Conservation (phyloP, 2,113 vertebrate species). For the Scartelaos histophorus region DNA sequence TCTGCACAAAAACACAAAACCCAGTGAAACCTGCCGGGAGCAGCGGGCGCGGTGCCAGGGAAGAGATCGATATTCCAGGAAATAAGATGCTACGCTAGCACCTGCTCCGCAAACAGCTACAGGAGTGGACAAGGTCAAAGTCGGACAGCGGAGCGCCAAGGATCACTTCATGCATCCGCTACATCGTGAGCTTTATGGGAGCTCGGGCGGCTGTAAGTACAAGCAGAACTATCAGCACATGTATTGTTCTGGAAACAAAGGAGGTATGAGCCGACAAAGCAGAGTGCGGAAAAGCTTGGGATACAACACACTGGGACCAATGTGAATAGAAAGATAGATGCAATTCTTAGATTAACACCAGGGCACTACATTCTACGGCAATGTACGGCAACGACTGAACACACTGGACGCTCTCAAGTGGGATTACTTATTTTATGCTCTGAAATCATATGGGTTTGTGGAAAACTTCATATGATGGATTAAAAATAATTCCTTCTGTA, state of each 20-base stretch:
- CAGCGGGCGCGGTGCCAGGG: neutral
- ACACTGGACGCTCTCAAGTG: too few species aligned
- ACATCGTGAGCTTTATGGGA: neutral
- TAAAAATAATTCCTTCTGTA: too few species aligned
- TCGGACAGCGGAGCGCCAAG: neutral
- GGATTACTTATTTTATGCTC: too few species aligned
- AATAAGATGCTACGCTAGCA: conserved; percentile 10
- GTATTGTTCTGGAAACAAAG: conserved; percentile 1
- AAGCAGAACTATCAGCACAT: neutral
- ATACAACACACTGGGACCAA: neutral
- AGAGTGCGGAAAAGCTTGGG: neutral
- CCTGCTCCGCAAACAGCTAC: conserved; percentile 2
- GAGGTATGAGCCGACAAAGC: neutral
- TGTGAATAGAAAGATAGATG: neutral
- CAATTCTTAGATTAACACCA: neutral
- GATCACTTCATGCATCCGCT: conserved; percentile 3
- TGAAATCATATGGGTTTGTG: too few species aligned
- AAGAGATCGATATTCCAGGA: neutral
- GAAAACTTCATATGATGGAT: too few species aligned
- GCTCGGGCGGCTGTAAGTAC: neutral
- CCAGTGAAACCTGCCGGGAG: neutral
- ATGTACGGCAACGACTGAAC: too few species aligned
- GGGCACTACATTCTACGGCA: too few species aligned
- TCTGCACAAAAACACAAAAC: neutral
- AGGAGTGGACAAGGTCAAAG: neutral